Base-by-base conservation (phyloP, 2,797 vertebrate genomes). In the Scolopax rusticola region DNA sequence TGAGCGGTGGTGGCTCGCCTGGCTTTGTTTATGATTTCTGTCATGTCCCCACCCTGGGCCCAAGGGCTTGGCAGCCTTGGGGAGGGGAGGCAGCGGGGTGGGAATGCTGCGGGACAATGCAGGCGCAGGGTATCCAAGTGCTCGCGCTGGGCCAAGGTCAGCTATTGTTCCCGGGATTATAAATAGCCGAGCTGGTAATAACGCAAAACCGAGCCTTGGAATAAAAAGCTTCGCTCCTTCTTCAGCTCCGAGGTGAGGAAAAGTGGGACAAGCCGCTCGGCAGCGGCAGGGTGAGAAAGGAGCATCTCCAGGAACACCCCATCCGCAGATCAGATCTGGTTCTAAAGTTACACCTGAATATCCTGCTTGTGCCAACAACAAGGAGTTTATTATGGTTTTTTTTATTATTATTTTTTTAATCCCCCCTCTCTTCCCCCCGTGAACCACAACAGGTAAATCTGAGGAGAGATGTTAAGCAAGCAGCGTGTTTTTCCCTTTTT, bases 151-250 rank as follows among this genome's bases (percentile, higher is more conserved):
- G 95, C 94, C 97, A 98, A 97, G 97, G 97, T 97, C 97, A 96
- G 27, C 97, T 84, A 98, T 98, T 98, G 97, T 98, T 97, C 90
- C 91, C 32, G 56, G 13, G 87, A 28, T 90, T 97, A 97, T 97
- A 97, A 97, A 97, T 97, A 97, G 92, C 83, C 2, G 30, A 0
- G 75, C 93, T 92, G 69, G 87, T 25, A 74, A 95, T 45, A 93
- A 90, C 21, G 54, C 73, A 48, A 43, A 92, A 17, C 38, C 1
- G 8, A 83, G 90, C 92, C 70, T 87, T 90, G 69, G 56, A 87
- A 87, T 15, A 41, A 57, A 86, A 90, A 82, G 41, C 71, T 81
- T 51, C 11, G 0, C 32, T 73, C 73, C 81, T 77, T 56, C 86
- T 90, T 53, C 50, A 54, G 63, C 40, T 48, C 68, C 6, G 41